Conservation (phyloP, 2,888 invertebrate genomes). For the Onchidella celtica region DNA sequence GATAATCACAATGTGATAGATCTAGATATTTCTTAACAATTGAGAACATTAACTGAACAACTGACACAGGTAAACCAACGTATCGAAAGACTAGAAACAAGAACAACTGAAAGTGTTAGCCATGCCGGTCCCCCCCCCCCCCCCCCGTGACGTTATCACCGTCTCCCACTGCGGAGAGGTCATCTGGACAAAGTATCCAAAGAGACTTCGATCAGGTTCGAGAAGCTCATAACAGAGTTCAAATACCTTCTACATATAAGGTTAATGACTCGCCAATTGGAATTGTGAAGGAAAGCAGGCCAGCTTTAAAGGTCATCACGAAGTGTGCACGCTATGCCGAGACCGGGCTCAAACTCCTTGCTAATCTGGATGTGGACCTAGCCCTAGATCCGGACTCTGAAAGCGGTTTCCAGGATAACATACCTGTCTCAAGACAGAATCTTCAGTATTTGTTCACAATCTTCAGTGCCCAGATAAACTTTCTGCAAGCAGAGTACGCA, state of each 20-base stretch:
- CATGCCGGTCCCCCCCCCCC: not conserved
- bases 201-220: not conserved
- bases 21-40: not conserved
- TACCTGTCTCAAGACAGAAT: not conserved
- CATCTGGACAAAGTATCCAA: not conserved
- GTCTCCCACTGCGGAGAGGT: not conserved
- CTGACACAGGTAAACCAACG: not conserved
- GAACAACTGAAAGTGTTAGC: not conserved
- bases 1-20: too few relatives aligned
- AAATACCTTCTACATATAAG: not conserved
- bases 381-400: too few relatives aligned
- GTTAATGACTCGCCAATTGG: slow-evolving; percentile 1
- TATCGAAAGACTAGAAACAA: not conserved
- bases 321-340: slow-evolving; percentile 7
- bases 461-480: not conserved
- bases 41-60: not conserved
- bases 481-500: not conserved
- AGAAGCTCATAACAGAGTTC: not conserved
- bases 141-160: not conserved
- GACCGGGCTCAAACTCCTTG: not conserved
- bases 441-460: not conserved
- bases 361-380: not conserved
- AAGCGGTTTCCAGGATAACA: not conserved
- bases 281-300: not conserved
- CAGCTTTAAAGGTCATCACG: not conserved